Conservation (phyloP, 2,113 vertebrate genomes). For the Upupa epops region DNA sequence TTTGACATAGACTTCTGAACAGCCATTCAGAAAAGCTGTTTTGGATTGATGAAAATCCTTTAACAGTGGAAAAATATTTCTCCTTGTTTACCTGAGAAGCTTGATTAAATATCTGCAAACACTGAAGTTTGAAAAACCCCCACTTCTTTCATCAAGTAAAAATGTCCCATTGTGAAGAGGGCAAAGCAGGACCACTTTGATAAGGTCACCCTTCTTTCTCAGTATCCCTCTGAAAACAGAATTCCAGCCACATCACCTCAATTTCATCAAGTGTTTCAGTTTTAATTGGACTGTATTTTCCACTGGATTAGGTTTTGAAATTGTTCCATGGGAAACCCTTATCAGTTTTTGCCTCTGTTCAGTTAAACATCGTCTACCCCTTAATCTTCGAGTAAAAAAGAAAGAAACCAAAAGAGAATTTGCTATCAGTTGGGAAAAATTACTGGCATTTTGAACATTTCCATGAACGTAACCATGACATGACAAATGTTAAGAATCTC, state of each 20-base stretch:
- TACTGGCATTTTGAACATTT: slow-evolving; percentile 38
- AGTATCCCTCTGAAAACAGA: not conserved
- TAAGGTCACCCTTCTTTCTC: not conserved
- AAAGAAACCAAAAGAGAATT: not conserved
- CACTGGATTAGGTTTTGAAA: not conserved
- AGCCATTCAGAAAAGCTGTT: not conserved
- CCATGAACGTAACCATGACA: slow-evolving; percentile 41
- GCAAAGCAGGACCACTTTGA: not conserved
- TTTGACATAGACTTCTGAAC: not conserved
- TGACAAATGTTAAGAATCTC: slow-evolving; percentile 55
- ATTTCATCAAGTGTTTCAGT: not conserved
- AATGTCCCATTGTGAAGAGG: not conserved
- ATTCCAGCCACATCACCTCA: not conserved
- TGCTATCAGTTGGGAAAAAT: slow-evolving; percentile 1
- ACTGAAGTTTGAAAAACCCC: not conserved
- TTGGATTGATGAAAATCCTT: not conserved
- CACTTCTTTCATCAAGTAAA: not conserved
- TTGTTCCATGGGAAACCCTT: slow-evolving; percentile 1
- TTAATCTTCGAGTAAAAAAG: not conserved
- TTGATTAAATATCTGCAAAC: not conserved
- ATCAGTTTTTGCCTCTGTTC: not conserved
- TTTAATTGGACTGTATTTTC: slow-evolving; percentile 19
- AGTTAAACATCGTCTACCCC: not conserved
- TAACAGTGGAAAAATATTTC: not conserved
- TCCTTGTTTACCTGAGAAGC: not conserved